These are phyloP conservation scores for Uria lomvia DNA, from an alignment of 2,113 vertebrate genomes.

Conservation along the genomic window DNA sequence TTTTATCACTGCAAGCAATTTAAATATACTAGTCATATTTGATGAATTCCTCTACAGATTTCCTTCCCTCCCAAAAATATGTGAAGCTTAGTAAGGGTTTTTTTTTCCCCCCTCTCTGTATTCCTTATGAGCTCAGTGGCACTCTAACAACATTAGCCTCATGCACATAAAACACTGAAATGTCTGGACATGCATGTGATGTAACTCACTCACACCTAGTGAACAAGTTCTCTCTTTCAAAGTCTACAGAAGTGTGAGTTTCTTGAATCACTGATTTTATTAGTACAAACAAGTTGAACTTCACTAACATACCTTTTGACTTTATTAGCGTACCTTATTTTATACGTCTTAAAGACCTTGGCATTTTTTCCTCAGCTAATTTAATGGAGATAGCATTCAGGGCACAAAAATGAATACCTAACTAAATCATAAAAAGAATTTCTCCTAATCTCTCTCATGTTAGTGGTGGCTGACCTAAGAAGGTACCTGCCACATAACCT, in stretches of 20 bases:
- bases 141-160: conserved; percentile 14
- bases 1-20: conserved; percentile 54
- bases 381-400: conserved; percentile 37
- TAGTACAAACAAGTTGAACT: conserved; percentile 65
- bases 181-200: conserved; percentile 51
- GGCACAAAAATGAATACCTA: background rate
- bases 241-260: conserved; percentile 62
- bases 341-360: conserved; percentile 58
- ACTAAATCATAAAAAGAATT: conserved; percentile 57
- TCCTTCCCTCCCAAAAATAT: conserved; percentile 18
- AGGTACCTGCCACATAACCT: background rate
- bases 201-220: conserved; percentile 74
- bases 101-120: background rate
- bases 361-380: conserved; percentile 54
- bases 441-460: conserved; percentile 49
- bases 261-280: conserved; percentile 66
- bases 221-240: conserved; percentile 66
- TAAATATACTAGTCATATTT: conserved; percentile 49
- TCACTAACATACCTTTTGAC: conserved; percentile 65
- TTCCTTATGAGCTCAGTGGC: conserved; percentile 15
- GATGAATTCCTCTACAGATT: conserved; percentile 60
- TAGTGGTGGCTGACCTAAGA: background rate
- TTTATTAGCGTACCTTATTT: conserved; percentile 68
- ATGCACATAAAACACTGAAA: conserved; percentile 49
- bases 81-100: background rate